These are phyloP conservation scores for Acanthornis magna DNA, from an alignment of 2,797 vertebrate genomes.

Conservation along the genomic window DNA sequence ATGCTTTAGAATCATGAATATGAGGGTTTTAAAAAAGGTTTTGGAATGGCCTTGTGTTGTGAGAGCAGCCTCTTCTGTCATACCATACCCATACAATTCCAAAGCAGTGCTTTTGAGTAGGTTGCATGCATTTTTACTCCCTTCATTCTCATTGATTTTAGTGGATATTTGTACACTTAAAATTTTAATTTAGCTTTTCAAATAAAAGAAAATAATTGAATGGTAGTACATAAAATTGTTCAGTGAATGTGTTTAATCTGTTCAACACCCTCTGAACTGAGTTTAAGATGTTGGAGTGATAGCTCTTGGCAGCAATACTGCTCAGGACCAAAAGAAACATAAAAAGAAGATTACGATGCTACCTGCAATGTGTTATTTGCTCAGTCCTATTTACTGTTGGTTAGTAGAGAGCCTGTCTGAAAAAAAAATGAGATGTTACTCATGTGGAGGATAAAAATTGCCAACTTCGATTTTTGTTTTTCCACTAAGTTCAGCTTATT, in stretches of 20 bases:
- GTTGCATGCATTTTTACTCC: background rate
- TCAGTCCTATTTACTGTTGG: background rate
- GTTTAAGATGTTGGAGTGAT: background rate
- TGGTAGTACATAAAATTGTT: background rate
- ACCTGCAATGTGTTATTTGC: background rate
- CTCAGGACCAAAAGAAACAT: background rate
- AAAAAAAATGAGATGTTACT: background rate
- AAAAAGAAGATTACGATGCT: background rate
- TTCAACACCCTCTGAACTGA: background rate
- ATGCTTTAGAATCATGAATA: background rate
- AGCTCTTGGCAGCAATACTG: background rate
- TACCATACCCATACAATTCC: background rate
- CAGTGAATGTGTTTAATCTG: background rate
- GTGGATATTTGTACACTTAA: background rate
- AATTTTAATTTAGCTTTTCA: background rate
- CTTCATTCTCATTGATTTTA: background rate
- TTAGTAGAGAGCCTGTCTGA: background rate
- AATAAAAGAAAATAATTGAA: background rate
- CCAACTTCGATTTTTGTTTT: background rate
- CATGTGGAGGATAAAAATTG: background rate
- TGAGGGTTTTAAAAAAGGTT: background rate
- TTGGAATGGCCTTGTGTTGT: background rate
- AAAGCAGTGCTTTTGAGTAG: background rate
- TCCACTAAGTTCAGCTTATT: conserved; percentile 26
- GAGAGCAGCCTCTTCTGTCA: background rate